Evolutionary conservation across 2,797 vertebrate genomes (phyloP), one percentile per base, ranked within the genome.

Genomic region (Amphiprion clarkii): DNA sequence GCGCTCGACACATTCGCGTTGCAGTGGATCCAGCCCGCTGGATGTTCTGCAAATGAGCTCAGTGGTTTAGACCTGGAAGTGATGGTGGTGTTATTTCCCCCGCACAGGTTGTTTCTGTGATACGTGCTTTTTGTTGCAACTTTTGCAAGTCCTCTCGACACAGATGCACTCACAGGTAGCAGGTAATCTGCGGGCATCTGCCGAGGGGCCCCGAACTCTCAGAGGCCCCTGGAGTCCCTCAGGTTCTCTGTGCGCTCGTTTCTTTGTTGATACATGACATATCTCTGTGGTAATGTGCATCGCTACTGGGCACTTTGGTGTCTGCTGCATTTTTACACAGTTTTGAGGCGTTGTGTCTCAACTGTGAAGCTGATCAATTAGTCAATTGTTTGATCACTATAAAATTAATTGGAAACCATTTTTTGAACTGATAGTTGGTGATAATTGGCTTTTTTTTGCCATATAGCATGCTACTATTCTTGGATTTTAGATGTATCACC

Each of bases 1-100:
- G 86, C 59, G 64, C 79, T 79, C 68, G 67, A 87, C 89, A 90
- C 73, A 87, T 92, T 87, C 79, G 67, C 74, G 71, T 81, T 33
- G 83, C 74, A 48, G 60, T 77, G 76, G 74, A 79, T 81, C 58
- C 44, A 75, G 78, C 81, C 62, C 78, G 74, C 52, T 73, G 67
- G 76, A 87, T 79, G 79, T 71, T 88, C 83, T 84, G 81, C 61
- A 82, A 85, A 89, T 61, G 69, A 84, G 80, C 51, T 59, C 51
- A n/a, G 56, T 59, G 78, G 67, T 80, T 77, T 70, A 66, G 74
- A 61, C 59, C 44, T 65, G 58, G 64, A 59, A 60, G 76, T 27
- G 62, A 73, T 78, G 60, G 65, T 21, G 66, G 42, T 66, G 81
- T 66, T 55, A 53, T 39, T 25, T 14, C 59, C 39, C 44, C 39